phyloP scores from a whole-genome alignment of 2,888 invertebrate genomes.

The Danaus chrysippus region DNA sequence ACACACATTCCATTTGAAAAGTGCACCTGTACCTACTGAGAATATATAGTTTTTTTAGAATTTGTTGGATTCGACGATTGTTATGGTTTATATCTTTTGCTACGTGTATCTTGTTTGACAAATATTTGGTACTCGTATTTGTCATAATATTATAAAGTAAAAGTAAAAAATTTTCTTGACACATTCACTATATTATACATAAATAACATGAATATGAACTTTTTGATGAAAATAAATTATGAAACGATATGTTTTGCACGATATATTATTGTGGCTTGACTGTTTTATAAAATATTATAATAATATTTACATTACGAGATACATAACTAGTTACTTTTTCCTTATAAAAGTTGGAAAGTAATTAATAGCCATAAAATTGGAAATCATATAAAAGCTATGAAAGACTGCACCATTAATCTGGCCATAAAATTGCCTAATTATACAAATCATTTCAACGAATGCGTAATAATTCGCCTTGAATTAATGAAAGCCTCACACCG shows the following conservation, averaged over 20 bases:
- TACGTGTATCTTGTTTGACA: conserved; percentile 25
- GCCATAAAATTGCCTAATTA: conserved; percentile 47
- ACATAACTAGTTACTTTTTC: background rate
- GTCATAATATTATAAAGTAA: background rate
- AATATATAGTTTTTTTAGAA: conserved; percentile 54
- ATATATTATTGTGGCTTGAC: too few relatives aligned
- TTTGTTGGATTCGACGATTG: conserved; percentile 49
- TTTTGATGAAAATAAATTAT: too few relatives aligned
- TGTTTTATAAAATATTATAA: too few relatives aligned
- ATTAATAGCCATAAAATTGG: background rate
- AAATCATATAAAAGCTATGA: conserved; percentile 21
- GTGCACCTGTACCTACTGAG: conserved; percentile 66
- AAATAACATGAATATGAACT: too few relatives aligned
- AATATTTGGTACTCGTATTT: background rate
- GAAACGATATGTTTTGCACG: too few relatives aligned
- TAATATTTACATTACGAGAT: too few relatives aligned
- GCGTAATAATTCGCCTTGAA: conserved; percentile 64
- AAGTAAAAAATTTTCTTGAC: background rate
- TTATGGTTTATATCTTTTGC: conserved; percentile 49
- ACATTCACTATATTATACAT: background rate
- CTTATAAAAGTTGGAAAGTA: background rate
- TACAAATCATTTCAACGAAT: conserved; percentile 57
- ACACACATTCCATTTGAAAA: conserved; percentile 70
- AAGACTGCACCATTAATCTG: conserved; percentile 25
- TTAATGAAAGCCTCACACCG: conserved; percentile 57